Base-by-base conservation (phyloP, 2,888 invertebrate genomes). In the Catotricha subobsoleta region DNA sequence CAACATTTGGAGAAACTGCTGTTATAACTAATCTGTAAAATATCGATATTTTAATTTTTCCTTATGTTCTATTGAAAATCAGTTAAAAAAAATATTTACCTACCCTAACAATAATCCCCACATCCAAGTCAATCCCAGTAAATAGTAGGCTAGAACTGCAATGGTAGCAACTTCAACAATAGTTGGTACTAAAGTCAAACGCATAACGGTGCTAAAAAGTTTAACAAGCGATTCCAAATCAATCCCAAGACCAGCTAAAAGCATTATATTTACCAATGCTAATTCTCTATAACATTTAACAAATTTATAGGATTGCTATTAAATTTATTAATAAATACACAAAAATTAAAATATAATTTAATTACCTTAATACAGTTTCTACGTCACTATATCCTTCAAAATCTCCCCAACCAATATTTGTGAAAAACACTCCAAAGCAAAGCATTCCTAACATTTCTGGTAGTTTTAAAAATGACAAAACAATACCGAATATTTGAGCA, bases 1-100 rank as follows among this genome's bases (percentile, higher is more conserved):
- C 74, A 27, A 80, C 79, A 44, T 80, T 80, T 2, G 80, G 78
- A 0, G 77, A 77, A 2, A 80, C 76, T 4, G 78, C 79, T 15
- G 75, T 73, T 48, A 76, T 56, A 4, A 73, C 66, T 50, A 74
- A 66, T 27, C 74, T 74, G 47, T 12, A 25, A 3, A 34, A 34
- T 34, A 20, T 13, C n/a, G 20, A 13, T 34, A 16, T 3, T 16
- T 20, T 21, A 34, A 34, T 34, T 34, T n/a, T 19, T 9, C 20
- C 20, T 34, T 9, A 19, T 10, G 18, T 10, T 19, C 19, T 19
- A 33, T 33, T 33, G 21, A 35, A 19, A 12, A 19, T 15, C 7
- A 23, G 15, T 27, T 39, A 35, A 35, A 35, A 19, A 21, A 43
- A 43, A 45, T 27, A 54, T 62, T 61, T 51, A 68, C 68, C 68